Evolutionary conservation across 2,888 invertebrate genomes (phyloP).

Genomic region (Drosophila antonietae): DNA sequence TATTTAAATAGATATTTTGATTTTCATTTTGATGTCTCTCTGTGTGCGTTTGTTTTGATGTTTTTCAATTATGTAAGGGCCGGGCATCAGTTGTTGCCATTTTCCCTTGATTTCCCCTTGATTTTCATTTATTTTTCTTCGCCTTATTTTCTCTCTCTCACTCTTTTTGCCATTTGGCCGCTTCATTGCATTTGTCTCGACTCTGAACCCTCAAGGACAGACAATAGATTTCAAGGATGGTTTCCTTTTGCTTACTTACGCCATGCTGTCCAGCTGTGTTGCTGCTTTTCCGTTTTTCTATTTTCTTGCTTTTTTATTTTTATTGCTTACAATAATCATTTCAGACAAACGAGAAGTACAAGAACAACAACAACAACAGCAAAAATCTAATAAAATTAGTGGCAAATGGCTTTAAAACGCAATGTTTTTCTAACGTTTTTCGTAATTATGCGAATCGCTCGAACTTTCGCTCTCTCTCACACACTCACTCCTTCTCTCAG

Average conservation of each 20-base stretch:
- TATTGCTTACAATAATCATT: constrained; percentile 75
- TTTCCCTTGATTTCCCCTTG: constrained; percentile 15
- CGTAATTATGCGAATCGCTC: constrained; percentile 12
- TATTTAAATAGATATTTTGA: constrained; percentile 67
- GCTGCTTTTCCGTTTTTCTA: constrained; percentile 22
- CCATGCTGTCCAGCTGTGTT: constrained; percentile 44
- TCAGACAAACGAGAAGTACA: constrained; percentile 30
- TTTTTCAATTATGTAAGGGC: constrained; percentile 72
- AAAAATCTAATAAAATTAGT: constrained; percentile 71
- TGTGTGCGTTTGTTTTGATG: constrained; percentile 67
- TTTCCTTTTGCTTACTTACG: constrained; percentile 61
- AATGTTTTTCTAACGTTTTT: constrained; percentile 45
- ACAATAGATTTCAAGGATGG: constrained; percentile 79
- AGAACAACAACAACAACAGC: not conserved
- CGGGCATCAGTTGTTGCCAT: constrained; percentile 50
- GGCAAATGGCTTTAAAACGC: constrained; percentile 69
- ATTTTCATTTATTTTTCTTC: constrained; percentile 13
- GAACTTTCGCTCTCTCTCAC: not conserved
- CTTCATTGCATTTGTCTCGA: constrained; percentile 70
- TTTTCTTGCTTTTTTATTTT: constrained; percentile 23
- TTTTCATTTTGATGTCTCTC: constrained; percentile 62
- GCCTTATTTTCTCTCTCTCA: not conserved
- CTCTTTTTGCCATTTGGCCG: constrained; percentile 44
- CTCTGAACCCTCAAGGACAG: constrained; percentile 49
- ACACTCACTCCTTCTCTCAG: not conserved